Percentiles rank a stretch among this genome's conserved stretches.
These are phyloP conservation scores for Coracias cyanogaster DNA, from an alignment of 2,797 vertebrate genomes.

Conservation along the genomic window DNA sequence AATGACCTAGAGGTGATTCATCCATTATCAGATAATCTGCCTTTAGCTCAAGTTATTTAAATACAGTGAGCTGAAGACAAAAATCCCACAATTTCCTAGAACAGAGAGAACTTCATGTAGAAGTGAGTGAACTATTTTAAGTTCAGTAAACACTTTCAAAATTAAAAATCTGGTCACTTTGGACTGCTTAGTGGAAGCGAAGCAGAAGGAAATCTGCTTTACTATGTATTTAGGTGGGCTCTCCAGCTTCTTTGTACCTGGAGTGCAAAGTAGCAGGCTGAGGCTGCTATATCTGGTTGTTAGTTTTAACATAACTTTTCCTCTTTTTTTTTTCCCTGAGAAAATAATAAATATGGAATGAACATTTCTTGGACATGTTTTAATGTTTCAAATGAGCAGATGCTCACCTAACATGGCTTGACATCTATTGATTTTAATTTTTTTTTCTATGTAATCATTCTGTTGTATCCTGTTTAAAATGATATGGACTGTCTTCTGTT, in stretches of 20 bases:
- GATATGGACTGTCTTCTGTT: background rate
- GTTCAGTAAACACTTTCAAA: background rate
- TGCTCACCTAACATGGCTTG: background rate
- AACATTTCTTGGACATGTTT: background rate
- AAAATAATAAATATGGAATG: background rate
- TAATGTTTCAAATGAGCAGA: background rate
- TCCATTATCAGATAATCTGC: background rate
- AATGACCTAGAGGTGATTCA: background rate
- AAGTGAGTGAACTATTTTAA: background rate
- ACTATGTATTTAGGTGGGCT: background rate
- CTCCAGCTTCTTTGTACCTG: background rate
- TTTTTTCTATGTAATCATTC: background rate
- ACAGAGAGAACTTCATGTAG: background rate
- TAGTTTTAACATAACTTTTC: background rate
- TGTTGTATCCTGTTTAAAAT: background rate
- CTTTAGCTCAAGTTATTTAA: background rate
- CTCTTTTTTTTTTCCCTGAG: background rate
- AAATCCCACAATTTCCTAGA: background rate
- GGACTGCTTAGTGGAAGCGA: background rate
- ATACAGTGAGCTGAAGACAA: background rate
- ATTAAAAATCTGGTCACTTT: background rate
- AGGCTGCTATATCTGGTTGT: background rate
- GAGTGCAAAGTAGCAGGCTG: background rate
- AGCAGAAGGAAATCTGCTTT: background rate
- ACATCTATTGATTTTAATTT: background rate